These are phyloP conservation scores for Seriola aureovittata DNA, from an alignment of 2,113 vertebrate species.

Conservation along the genomic window DNA sequence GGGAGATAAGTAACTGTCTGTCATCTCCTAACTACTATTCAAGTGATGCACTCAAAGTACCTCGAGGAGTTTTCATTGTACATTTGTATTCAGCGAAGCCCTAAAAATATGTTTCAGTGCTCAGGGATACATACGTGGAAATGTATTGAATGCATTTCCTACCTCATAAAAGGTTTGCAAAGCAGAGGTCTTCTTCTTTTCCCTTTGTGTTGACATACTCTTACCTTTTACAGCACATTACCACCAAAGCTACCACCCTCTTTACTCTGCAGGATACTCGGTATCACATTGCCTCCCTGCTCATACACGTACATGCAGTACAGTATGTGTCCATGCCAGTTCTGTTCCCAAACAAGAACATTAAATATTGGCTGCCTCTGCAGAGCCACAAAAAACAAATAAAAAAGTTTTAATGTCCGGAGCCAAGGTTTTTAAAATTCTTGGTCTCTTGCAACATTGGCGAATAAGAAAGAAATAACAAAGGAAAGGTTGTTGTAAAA, in stretches of 20 bases:
- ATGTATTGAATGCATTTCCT: slow-evolving; percentile 14
- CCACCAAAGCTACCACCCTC: background rate
- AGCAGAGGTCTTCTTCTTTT: slow-evolving; percentile 9
- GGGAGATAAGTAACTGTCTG: slow-evolving; percentile 13
- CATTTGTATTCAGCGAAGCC: slow-evolving; percentile 33
- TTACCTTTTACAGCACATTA: slow-evolving; percentile 2
- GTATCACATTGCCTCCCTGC: background rate
- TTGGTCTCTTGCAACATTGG: background rate
- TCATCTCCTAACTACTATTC: slow-evolving; percentile 34
- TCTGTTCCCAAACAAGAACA: background rate
- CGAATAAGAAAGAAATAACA: no score
- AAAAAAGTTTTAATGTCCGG: background rate
- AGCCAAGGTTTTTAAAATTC: background rate
- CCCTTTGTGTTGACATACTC: background rate
- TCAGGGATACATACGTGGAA: background rate
- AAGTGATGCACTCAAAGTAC: slow-evolving; percentile 9
- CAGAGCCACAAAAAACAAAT: background rate
- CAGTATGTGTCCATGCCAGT: background rate
- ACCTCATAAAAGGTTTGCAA: slow-evolving; percentile 1
- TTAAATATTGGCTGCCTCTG: background rate
- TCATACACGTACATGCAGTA: background rate
- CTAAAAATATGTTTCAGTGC: background rate
- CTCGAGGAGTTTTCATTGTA: slow-evolving; percentile 2
- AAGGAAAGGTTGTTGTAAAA: background rate
- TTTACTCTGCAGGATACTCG: background rate